Evolutionary conservation across 2,113 vertebrate genomes (phyloP).

Genomic region (Acinonyx jubatus): DNA sequence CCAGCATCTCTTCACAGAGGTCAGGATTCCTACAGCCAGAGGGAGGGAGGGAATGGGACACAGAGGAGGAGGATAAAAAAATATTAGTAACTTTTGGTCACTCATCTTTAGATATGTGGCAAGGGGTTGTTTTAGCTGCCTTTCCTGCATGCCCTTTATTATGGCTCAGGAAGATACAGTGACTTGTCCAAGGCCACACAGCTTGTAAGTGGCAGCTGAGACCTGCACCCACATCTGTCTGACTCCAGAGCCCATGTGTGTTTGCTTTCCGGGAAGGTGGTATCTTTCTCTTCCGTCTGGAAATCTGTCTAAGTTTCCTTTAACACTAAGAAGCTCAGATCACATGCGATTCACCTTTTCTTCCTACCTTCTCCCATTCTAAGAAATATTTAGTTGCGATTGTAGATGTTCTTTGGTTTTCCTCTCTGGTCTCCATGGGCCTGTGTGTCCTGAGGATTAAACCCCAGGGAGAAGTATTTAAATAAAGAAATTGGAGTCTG

Average conservation of each 20-base stretch:
- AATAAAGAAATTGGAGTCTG: neutral
- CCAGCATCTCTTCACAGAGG: constrained; percentile 80
- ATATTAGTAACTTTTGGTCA: neutral
- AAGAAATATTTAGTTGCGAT: neutral
- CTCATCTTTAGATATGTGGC: neutral
- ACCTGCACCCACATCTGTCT: neutral
- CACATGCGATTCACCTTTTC: neutral
- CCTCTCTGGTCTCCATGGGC: neutral
- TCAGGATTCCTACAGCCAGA: constrained; percentile 86
- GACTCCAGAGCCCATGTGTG: neutral
- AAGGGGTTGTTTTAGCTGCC: neutral
- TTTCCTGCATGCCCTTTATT: neutral
- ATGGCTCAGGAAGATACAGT: neutral
- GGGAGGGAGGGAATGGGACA: neutral
- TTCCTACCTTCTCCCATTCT: neutral
- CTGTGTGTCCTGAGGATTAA: neutral
- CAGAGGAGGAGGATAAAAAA: neutral
- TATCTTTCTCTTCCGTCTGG: neutral
- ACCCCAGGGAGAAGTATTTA: neutral
- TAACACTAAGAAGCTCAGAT: neutral
- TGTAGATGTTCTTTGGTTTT: neutral
- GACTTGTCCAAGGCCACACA: neutral
- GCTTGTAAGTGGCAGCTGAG: neutral
- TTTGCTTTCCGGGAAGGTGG: neutral
- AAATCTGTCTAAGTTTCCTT: neutral